Base-by-base conservation (phyloP, 2,888 invertebrate genomes). In the Caradrina clavipalpis region DNA sequence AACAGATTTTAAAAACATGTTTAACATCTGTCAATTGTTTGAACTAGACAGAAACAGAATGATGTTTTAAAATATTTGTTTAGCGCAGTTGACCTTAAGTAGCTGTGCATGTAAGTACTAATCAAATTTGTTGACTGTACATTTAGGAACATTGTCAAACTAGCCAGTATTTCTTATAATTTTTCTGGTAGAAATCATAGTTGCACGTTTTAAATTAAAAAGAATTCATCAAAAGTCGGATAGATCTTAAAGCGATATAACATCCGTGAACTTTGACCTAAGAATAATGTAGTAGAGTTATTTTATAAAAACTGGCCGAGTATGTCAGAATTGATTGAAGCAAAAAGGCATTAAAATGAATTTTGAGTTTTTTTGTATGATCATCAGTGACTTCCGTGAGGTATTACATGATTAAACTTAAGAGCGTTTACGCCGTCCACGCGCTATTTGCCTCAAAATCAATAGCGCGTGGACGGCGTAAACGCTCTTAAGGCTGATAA, bases 211-310 rank as follows among this genome's bases (percentile, higher is more conserved):
- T 0, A 13, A 53, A 65, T 22, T 47, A 65, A 67, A 21, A 22
- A 17, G 2, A 2, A 39, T 11, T 31, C 3, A 31, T 49, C 0
- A 49, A 49, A 49, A 6, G n/a, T 42, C 21, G 47, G 47, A 22
- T n/a, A 42, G 13, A 53, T 55, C 21, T 2, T 10, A 31, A 61
- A 26, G 49, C 6, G 39, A n/a, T 35, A 8, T 8, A 10, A 56
- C 19, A 15, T 72, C 35, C 50, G 35, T 56, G 26, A 56, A 73
- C 39, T 53, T 71, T 51, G 56, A 39, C 4, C 50, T 31, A 47
- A 21, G 45, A 45, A 39, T 69, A 42, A 45, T 50, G 31, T 21
- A 17, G 4, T 22, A 19, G 42, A 58, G 13, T 64, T 17, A 35
- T 22, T 7, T 47, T 45, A 45, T 39, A 6, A 39, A 11, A 31